Evolutionary conservation across 2,113 vertebrate genomes (phyloP).

Genomic region (Acrocephalus kingi): DNA sequence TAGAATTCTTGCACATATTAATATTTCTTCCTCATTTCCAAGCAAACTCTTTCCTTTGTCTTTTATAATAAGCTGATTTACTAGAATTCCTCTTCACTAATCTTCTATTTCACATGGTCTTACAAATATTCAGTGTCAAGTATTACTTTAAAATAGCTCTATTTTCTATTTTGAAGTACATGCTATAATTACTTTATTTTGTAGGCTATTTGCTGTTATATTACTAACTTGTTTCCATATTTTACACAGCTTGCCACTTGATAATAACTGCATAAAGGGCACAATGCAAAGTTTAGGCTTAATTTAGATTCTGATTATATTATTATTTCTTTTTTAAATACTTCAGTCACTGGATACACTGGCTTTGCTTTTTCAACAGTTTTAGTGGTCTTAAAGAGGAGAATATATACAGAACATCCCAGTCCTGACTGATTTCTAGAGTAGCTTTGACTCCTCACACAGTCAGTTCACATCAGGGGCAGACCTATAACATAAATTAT

Average conservation of each 20-base stretch:
- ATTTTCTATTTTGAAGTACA: conserved; percentile 4
- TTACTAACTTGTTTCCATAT: conserved; percentile 15
- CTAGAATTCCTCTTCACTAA: conserved; percentile 11
- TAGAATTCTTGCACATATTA: not conserved
- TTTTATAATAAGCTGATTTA: conserved; percentile 42
- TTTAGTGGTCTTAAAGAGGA: not conserved
- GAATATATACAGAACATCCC: not conserved
- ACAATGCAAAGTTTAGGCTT: not conserved
- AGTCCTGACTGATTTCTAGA: not conserved
- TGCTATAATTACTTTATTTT: conserved; percentile 42
- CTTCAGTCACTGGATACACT: not conserved
- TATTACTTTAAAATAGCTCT: conserved; percentile 32
- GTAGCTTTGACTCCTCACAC: not conserved
- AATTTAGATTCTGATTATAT: not conserved
- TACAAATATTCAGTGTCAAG: conserved; percentile 25
- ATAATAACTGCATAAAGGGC: conserved; percentile 16
- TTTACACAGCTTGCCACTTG: conserved; percentile 7
- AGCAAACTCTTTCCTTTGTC: conserved; percentile 48
- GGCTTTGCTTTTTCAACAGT: not conserved
- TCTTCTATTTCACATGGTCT: conserved; percentile 12
- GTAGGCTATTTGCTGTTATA: not conserved
- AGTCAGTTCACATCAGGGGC: not conserved
- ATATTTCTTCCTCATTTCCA: conserved; percentile 35
- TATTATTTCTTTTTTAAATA: not conserved
- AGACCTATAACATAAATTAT: not conserved